Conservation (phyloP, 2,113 vertebrate genomes). For the Macroglossus sobrinus region DNA sequence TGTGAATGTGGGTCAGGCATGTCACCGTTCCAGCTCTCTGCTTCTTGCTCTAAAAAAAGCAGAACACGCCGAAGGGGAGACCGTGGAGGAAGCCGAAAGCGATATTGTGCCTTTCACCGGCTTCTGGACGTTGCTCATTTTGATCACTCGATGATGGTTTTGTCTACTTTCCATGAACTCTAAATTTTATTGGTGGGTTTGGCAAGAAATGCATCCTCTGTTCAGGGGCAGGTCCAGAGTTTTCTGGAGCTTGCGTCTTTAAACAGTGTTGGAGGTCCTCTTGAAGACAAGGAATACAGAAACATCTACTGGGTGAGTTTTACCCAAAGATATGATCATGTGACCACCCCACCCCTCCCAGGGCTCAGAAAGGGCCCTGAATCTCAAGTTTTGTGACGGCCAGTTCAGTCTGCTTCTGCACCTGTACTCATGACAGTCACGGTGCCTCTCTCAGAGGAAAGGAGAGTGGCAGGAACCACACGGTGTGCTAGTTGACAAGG, state of each 20-base stretch:
- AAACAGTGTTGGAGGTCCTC: neutral
- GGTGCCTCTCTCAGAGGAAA: neutral
- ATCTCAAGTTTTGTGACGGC: neutral
- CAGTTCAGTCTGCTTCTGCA: neutral
- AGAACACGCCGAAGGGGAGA: neutral
- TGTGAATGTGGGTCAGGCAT: conserved; percentile 33
- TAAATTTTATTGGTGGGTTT: neutral
- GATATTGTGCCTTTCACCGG: neutral
- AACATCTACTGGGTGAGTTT: neutral
- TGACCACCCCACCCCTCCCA: neutral
- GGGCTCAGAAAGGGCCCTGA: neutral
- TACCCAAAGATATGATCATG: neutral
- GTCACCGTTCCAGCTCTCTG: neutral
- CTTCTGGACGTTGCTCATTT: neutral
- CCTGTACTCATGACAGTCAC: neutral
- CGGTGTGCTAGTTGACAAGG: neutral
- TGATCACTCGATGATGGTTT: neutral
- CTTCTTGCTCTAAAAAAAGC: neutral
- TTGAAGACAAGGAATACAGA: neutral
- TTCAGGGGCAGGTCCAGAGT: neutral
- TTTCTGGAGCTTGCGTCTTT: neutral
- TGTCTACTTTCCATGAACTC: neutral
- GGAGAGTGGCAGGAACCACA: neutral
- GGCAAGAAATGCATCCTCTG: neutral
- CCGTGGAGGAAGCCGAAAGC: neutral